Conservation (phyloP, 2,888 invertebrate species). For the Drosophila vallismaia region DNA sequence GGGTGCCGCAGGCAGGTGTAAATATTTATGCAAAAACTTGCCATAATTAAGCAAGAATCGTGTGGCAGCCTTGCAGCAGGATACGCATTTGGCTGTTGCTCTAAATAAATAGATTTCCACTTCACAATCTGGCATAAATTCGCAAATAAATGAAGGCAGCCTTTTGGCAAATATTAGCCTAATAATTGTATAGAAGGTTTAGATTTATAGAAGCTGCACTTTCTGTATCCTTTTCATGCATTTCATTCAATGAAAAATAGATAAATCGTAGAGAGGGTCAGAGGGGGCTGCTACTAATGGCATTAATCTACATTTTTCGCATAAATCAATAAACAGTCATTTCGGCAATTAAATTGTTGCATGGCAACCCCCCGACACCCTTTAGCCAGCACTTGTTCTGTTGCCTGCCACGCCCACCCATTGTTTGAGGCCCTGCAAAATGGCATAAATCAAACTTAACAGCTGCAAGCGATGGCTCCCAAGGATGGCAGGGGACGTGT, state of each 20-base stretch:
- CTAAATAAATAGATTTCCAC: constrained; percentile 21
- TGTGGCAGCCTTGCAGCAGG: constrained; percentile 22
- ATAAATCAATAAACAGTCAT: constrained; percentile 71
- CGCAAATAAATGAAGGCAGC: too few species aligned
- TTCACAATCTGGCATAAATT: constrained; percentile 39
- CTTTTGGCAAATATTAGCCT: background rate
- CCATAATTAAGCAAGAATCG: constrained; percentile 46
- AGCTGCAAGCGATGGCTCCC: constrained; percentile 46
- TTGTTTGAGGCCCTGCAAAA: constrained; percentile 41
- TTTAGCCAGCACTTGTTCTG: constrained; percentile 6
- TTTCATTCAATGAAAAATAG: constrained; percentile 25
- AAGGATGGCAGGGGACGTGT: constrained; percentile 23
- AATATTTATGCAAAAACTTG: constrained; percentile 37
- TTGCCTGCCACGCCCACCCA: constrained; percentile 16
- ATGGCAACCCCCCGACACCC: constrained; percentile 45
- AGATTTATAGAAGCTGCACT: background rate
- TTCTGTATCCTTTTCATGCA: constrained; percentile 22
- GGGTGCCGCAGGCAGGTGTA: constrained; percentile 17
- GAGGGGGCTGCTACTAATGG: constrained; percentile 40
- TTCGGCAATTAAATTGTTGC: constrained; percentile 68
- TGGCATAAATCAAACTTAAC: constrained; percentile 66
- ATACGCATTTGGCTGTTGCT: constrained; percentile 16
- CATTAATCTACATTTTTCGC: constrained; percentile 63
- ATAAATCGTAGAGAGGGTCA: constrained; percentile 3
- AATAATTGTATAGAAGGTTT: constrained; percentile 23